Evolutionary conservation across 1,140 invertebrate genomes (phyloP), one percentile per base, ranked within the genome.

Genomic region (Drosophila sproati): DNA sequence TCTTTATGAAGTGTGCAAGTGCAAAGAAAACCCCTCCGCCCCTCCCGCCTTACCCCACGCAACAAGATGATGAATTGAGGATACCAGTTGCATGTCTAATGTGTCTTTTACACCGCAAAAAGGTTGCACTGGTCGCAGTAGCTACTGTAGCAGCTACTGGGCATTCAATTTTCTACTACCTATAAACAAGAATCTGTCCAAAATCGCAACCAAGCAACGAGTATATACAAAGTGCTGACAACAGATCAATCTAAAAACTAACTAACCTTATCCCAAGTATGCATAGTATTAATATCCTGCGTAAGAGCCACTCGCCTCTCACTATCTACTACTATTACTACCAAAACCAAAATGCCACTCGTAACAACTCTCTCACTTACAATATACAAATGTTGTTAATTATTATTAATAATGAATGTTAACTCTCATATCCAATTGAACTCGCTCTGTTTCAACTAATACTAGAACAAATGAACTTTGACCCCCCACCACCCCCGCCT

Each of bases 181-280:
- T 92, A 89, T 91, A 92, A 92, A 92, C 91, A 92, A 92, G 91
- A 92, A 92, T 92, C 91, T 92, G 91, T 92, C 91, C 91, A 92
- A 92, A 92, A 92, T 88, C 77, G 73, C 77, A 74, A 60, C 56
- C 54, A 63, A 20, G 73, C 64, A 74, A 70, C 77, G 41, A 51
- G 20, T 39, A 34, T 20, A 47, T 54, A 43, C 45, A 43, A 63
- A 51, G 51, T 48, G 10, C 59, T 37, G 28, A 47, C 37, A 60
- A 67, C 20, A 50, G 62, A 20, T 20, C 34, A 39, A 32, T 28
- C 34, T 1, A 48, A 51, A 3, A n/a, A 31, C n/a, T 41, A 57
- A 47, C 20, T 5, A n/a, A 50, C 37, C 37, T 51, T 52, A 63
- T 51, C 79, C n/a, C 39, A 82, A 77, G 76, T 86, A 87, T 86